Evolutionary conservation across 2,888 invertebrate genomes (phyloP), one percentile per base, ranked within the genome.

Genomic region (Drosophila algonquin): DNA sequence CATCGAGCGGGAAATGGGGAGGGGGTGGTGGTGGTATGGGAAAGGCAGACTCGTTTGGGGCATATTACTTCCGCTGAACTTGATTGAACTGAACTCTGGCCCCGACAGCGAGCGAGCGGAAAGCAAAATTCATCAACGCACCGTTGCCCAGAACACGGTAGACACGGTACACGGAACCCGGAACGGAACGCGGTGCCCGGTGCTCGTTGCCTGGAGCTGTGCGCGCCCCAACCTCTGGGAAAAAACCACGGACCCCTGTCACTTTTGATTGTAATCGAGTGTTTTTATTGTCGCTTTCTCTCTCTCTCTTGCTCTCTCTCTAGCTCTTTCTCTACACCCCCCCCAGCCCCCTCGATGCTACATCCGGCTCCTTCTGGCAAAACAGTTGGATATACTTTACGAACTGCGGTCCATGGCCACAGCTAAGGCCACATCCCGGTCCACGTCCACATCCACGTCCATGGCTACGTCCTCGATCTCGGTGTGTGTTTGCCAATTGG

Each of bases 181-280:
- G 21, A 21, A 21, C 21, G 21, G 21, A 21, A 21, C 21, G 21
- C 21, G 21, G 21, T 21, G 21, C 21, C 21, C 21, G 21, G 21
- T 21, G 21, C 45, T 10, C 10, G 18, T 24, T 8, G 21, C 44
- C 46, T 24, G 32, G n/a, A 16, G n/a, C 30, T 18, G 12, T 32
- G 46, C 35, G 32, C 35, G 0, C 18, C 35, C n/a, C 51, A 14
- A 40, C n/a, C 56, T n/a, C 51, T 8, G 27, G n/a, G 32, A 45
- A 30, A 50, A 61, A 75, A 68, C 71, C 80, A 63, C 56, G 78
- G 72, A 77, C 77, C 75, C 73, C 83, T 85, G 86, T 85, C 84
- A 84, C 80, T 83, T 84, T 77, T 86, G 86, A 84, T 84, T 84
- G 86, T 84, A 84, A 84, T 86, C 86, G 83, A 84, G 81, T 86